phyloP scores from a whole-genome alignment of 2,888 invertebrate genomes.

The Andrena trimmerana region DNA sequence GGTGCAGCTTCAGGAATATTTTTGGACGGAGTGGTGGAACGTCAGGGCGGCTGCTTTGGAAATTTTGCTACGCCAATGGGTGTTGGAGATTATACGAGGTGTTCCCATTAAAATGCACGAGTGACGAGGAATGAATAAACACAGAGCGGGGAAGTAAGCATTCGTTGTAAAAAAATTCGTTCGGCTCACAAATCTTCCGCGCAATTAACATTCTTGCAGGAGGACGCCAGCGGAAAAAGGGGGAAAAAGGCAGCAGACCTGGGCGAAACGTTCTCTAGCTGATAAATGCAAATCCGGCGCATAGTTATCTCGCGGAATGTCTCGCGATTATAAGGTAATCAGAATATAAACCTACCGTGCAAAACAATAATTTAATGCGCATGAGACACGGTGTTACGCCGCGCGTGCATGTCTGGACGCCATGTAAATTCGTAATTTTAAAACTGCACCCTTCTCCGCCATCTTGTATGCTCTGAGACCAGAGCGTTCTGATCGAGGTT shows the following conservation, averaged over 20 bases:
- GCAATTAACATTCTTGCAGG: constrained; percentile 59
- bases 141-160: neutral
- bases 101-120: neutral
- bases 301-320: constrained; percentile 52
- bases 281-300: constrained; percentile 59
- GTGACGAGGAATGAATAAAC: constrained; percentile 6
- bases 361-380: constrained; percentile 70
- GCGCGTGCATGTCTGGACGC: neutral
- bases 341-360: constrained; percentile 61
- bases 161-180: constrained; percentile 39
- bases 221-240: constrained; percentile 17
- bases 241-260: neutral
- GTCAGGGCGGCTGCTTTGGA: too few relatives aligned
- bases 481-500: neutral
- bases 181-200: constrained; percentile 48
- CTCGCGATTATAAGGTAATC: constrained; percentile 66
- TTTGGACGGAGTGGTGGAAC: too few relatives aligned
- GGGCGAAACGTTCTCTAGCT: constrained; percentile 40
- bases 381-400: constrained; percentile 43
- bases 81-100: neutral
- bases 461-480: neutral
- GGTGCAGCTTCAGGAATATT: neutral
- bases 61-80: too few relatives aligned
- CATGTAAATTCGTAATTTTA: constrained; percentile 61
- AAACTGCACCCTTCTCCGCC: neutral